Percentiles rank a stretch among this genome's conserved stretches.
Evolutionary conservation across 1,140 invertebrate species (phyloP).

Genomic region (Amphibalanus amphitrite): DNA sequence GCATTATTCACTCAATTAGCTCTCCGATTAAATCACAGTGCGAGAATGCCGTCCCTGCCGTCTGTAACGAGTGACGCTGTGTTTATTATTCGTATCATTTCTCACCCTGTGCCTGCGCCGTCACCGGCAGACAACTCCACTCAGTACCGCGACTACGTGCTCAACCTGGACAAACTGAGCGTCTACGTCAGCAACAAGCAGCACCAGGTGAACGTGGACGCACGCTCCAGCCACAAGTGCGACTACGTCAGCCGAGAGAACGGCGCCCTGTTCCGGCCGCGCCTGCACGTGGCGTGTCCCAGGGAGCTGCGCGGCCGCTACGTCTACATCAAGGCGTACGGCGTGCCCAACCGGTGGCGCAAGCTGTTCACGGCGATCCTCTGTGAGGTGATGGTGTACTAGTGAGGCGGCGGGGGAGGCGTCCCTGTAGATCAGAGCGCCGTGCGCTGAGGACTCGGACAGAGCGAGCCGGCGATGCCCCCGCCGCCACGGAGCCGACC

Average conservation of each 20-base stretch:
- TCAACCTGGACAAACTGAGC: conserved; percentile 34
- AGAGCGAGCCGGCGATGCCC: too few species aligned
- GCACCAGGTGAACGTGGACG: conserved; percentile 21
- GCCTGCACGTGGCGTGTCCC: conserved; percentile 32
- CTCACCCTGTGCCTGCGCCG: too few species aligned
- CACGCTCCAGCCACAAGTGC: conserved; percentile 28
- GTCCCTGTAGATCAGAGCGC: too few species aligned
- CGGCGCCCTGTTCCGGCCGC: conserved; percentile 32
- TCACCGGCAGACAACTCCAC: conserved; percentile 25
- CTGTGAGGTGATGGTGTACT: conserved; percentile 38
- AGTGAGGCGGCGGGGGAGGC: conserved; percentile 2
- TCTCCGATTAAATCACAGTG: too few species aligned
- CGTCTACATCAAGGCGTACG: conserved; percentile 34
- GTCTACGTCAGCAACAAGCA: conserved; percentile 34
- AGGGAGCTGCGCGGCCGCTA: conserved; percentile 32
- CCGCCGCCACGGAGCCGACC: too few species aligned
- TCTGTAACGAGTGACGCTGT: too few species aligned
- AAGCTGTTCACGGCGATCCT: conserved; percentile 34
- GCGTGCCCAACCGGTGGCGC: conserved; percentile 33
- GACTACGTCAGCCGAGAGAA: conserved; percentile 33
- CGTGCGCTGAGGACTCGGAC: too few species aligned
- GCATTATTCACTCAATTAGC: too few species aligned
- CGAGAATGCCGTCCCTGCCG: too few species aligned
- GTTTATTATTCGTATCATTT: background rate
- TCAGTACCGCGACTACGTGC: conserved; percentile 31